A percentile compares a stretch with the other conserved stretches of the same genome.
phyloP scores from a whole-genome alignment of 1,140 invertebrate genomes.

The Diuraphis noxia region DNA sequence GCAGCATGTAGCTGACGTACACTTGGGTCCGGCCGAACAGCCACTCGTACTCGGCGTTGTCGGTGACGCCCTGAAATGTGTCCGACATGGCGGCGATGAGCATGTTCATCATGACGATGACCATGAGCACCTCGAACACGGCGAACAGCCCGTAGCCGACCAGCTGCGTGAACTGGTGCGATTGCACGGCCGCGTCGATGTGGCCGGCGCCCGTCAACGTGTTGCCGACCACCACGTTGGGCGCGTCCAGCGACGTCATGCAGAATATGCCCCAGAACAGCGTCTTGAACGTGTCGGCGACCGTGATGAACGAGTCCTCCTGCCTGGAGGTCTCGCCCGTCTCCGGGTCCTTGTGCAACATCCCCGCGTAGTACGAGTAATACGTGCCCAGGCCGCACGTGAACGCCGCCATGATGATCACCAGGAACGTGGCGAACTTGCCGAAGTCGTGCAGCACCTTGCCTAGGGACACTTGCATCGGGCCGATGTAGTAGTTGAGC shows the following conservation, averaged over 20 bases:
- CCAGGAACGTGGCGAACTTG: constrained; percentile 65
- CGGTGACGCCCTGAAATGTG: constrained; percentile 70
- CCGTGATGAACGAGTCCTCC: constrained; percentile 64
- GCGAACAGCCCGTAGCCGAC: constrained; percentile 70
- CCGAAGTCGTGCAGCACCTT: constrained; percentile 67
- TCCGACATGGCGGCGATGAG: constrained; percentile 78
- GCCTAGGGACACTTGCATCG: constrained; percentile 66
- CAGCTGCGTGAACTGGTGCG: constrained; percentile 66
- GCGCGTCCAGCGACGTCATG: constrained; percentile 69
- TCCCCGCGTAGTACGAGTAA: constrained; percentile 67
- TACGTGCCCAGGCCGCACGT: constrained; percentile 61
- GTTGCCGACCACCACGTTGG: constrained; percentile 68
- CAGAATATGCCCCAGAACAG: constrained; percentile 79
- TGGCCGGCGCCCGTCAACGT: constrained; percentile 71
- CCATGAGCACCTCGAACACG: constrained; percentile 70
- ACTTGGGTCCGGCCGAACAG: constrained; percentile 64
- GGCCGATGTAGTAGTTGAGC: constrained; percentile 66
- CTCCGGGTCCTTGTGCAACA: constrained; percentile 65
- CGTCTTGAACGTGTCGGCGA: constrained; percentile 67
- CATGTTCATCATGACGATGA: constrained; percentile 77
- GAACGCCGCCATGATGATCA: constrained; percentile 65
- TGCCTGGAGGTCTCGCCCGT: constrained; percentile 61
- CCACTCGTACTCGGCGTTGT: constrained; percentile 67
- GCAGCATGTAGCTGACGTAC: constrained; percentile 24
- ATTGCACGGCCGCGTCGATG: constrained; percentile 66